phyloP scores from a whole-genome alignment of 2,113 vertebrate genomes.

The Alligator sinensis region DNA sequence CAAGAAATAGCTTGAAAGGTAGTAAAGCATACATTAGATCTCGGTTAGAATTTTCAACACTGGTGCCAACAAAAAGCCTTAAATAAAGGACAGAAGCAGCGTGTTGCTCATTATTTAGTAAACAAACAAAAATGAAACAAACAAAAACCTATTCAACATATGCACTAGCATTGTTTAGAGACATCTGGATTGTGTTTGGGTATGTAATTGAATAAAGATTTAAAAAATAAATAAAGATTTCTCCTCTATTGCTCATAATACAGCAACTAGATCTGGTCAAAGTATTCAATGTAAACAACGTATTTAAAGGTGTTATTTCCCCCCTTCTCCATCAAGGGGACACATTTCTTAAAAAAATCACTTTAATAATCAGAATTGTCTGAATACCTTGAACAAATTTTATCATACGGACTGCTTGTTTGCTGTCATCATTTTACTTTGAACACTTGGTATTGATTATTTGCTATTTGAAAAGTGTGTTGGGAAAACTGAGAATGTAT shows the following conservation, averaged over 20 bases:
- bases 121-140: slow-evolving; percentile 23
- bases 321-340: neutral
- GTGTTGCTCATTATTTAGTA: slow-evolving; percentile 19
- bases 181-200: slow-evolving; percentile 36
- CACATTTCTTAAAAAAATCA: neutral
- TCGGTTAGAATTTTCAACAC: neutral
- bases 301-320: accelerated
- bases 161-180: neutral
- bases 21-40: neutral
- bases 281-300: neutral
- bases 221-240: slow-evolving; percentile 10
- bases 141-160: neutral
- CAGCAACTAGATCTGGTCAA: neutral
- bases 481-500: neutral
- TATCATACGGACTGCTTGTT: neutral
- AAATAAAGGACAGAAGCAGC: neutral
- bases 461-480: neutral
- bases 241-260: neutral
- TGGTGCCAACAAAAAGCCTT: neutral
- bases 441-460: neutral
- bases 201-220: slow-evolving; percentile 38
- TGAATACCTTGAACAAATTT: neutral
- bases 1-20: neutral
- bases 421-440: neutral
- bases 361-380: neutral